Conservation (phyloP, 1,140 invertebrate genomes). For the Penaeus indicus region DNA sequence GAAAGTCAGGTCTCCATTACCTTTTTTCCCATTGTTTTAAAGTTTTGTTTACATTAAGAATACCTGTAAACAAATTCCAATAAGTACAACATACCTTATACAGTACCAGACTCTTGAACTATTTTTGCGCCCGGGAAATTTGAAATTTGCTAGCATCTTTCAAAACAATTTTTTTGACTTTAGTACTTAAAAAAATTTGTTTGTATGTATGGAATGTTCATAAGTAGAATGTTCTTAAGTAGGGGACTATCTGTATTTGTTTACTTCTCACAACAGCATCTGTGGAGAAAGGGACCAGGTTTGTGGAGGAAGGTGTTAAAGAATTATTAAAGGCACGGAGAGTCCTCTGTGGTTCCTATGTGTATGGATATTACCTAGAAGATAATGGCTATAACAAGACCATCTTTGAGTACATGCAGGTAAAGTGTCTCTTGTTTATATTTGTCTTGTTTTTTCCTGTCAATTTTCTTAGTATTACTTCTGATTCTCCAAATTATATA, state of each 20-base stretch:
- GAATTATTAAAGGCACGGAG: slow-evolving; percentile 78
- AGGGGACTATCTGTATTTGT: slow-evolving; percentile 9
- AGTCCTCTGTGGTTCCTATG: slow-evolving; percentile 79
- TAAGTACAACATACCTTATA: too few species aligned
- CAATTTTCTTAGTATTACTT: neutral
- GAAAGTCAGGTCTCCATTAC: too few species aligned
- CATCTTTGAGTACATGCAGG: slow-evolving; percentile 82
- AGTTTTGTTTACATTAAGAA: too few species aligned
- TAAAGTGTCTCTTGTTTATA: slow-evolving; percentile 67
- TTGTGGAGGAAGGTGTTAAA: slow-evolving; percentile 78
- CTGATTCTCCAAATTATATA: neutral
- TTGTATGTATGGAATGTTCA: too few species aligned
- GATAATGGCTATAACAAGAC: slow-evolving; percentile 79
- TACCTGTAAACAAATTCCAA: too few species aligned
- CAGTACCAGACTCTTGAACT: too few species aligned
- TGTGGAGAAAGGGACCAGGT: slow-evolving; percentile 71
- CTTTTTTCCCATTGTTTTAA: too few species aligned
- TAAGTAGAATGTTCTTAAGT: too few species aligned
- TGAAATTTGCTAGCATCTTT: too few species aligned
- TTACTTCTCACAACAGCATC: slow-evolving; percentile 36
- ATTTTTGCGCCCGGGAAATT: too few species aligned
- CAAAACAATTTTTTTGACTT: too few species aligned
- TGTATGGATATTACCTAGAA: slow-evolving; percentile 79
- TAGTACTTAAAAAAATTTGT: too few species aligned
- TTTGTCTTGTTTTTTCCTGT: neutral